Base-by-base conservation (phyloP, 2,113 vertebrate genomes). In the Tricholaema leucomelas region DNA sequence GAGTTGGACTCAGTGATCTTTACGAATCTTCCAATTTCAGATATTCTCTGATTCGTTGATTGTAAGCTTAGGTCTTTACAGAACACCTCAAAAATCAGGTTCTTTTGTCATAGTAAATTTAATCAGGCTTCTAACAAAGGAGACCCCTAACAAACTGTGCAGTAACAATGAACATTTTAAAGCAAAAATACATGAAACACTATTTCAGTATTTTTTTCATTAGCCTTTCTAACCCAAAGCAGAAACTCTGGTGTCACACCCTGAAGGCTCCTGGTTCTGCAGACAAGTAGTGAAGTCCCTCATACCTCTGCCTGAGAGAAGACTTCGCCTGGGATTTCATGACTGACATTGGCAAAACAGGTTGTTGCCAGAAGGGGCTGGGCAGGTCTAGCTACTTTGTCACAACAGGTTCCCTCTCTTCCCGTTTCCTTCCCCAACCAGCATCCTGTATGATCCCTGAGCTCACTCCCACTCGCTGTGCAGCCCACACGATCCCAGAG, bases 181-280 rank as follows among this genome's bases (percentile, higher is more conserved):
- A 92, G 73, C 6, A 83, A 93, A 96, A 94, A 81, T 90, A 90
- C 79, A 91, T 88, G 90, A 91, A 85, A 58, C 23, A n/a, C 9
- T 1, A 46, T 76, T 81, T 66, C 15, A 35, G 55, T 59, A 27
- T 12, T 61, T 58, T 46, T 85, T 81, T 35, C 60, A 56, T 76
- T 58, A 84, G 55, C 21, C 48, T 75, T 85, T 88, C 81, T 63
- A 88, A 61, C 40, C 50, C 83, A 59, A 81, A 91, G 44, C 63
- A 93, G 59, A 88, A 90, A 72, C n/a, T 64, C 28, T 17, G 38
- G 36, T 72, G 48, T 60, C 71, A 67, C 48, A 65, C 14, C 50
- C 33, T 60, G 23, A 78, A 84, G 38, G 59, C 55, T 54, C 48
- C 64, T 6, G 1, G 38, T 71, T 64, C 73, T 75, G 36, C 16